Evolutionary conservation across 2,113 vertebrate genomes (phyloP).

Genomic region (Oceanodroma tethys): DNA sequence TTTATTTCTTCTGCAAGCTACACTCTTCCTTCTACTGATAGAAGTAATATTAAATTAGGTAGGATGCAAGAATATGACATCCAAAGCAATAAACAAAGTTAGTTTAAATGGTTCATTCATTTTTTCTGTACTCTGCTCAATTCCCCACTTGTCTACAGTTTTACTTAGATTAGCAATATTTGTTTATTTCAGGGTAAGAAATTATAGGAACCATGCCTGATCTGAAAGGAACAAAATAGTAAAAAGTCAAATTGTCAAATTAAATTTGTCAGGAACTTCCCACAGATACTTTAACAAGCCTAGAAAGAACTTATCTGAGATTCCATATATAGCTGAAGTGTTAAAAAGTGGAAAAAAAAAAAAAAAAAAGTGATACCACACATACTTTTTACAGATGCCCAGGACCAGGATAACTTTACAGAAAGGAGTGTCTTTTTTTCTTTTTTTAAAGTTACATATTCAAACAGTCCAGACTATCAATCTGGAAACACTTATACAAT

Average conservation of each 20-base stretch:
- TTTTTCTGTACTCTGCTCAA: neutral
- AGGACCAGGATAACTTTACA: neutral
- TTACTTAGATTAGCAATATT: neutral
- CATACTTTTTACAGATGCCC: neutral
- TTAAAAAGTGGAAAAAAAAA: neutral
- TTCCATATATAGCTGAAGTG: conserved; percentile 9
- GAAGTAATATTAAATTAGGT: neutral
- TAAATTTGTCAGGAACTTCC: conserved; percentile 5
- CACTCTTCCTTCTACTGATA: neutral
- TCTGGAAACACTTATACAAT: neutral
- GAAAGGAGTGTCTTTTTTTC: neutral
- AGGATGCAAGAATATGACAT: neutral
- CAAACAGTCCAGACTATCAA: neutral
- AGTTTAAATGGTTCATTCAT: neutral
- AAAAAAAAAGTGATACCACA: neutral
- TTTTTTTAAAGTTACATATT: neutral
- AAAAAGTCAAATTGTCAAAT: neutral
- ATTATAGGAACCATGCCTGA: neutral
- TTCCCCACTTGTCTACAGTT: neutral
- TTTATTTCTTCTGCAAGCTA: neutral
- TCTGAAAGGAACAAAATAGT: neutral
- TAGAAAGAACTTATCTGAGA: conserved; percentile 2
- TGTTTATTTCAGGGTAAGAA: neutral
- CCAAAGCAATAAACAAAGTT: neutral
- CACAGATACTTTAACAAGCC: neutral